Base-by-base conservation (phyloP, 2,797 vertebrate genomes). In the Gymnothorax reevesii region DNA sequence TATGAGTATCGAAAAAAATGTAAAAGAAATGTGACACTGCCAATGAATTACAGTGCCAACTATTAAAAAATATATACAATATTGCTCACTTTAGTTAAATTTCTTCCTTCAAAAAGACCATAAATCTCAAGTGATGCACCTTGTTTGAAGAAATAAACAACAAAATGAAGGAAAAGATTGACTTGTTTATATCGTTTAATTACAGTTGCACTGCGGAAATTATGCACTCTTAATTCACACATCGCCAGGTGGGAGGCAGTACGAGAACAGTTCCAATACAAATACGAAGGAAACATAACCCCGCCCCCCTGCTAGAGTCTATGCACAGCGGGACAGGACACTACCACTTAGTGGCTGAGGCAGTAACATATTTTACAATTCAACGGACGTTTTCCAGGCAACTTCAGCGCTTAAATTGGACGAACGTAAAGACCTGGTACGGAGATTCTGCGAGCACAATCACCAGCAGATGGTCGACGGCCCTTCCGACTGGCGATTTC, bases 141-240 rank as follows among this genome's bases (percentile, higher is more conserved):
- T 42, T 42, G 33, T 42, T 42, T 42, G n/a, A n/a, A 22, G 9
- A 25, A 66, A 69, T 8, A 69, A 69, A 69, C 25, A 25, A 69
- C 6, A 52, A 12, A 77, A 77, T 42, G 9, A 71, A n/a, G 15
- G 42, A 13, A 7, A 27, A 42, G 13, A 27, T 33, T n/a, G 22
- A 12, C 10, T 57, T 20, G 22, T 83, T 59, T 42, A 83, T 60
- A 7, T 12, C 2, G 2, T 93, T 93, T 94, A 93, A 94, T 95
- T 92, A 89, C 89, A 93, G 89, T 91, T 91, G 89, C 89, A 92
- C 91, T 92, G 87, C 87, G 88, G 88, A 85, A 83, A 75, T 86
- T 87, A 57, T 89, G 87, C 12, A 59, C 62, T 89, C 90, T 6
- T 84, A 57, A 64, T 52, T 71, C 79, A 59, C 27, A 55, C 75